Base-by-base conservation (phyloP, 2,888 invertebrate species). In the Nebria brevicollis region DNA sequence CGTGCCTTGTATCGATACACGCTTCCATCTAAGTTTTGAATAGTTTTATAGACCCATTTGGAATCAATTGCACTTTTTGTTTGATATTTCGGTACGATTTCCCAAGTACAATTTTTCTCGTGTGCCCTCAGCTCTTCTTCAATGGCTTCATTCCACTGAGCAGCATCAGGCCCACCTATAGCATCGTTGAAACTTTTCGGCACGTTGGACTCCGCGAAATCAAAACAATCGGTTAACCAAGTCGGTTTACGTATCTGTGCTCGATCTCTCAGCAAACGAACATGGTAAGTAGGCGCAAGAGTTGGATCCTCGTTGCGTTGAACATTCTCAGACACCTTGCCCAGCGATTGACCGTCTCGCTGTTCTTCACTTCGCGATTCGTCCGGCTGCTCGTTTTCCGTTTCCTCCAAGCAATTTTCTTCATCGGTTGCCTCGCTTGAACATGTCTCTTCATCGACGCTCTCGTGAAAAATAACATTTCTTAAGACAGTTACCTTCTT, bases 101-200 rank as follows among this genome's bases (percentile, higher is more conserved):
- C 84, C 85, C 86, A 86, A 11, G 85, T 83, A 66, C 84, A 78
- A 81, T 87, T 86, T 74, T 85, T 84, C 43, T 84, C 81, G 75
- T 86, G 87, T 8, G 82, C 82, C 15, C 84, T 13, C 26, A 86
- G 66, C 77, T 87, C 86, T 66, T 87, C 85, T 42, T 15, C 2
- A 84, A 86, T 86, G 10, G 87, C 86, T 25, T 82, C 11, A 68
- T 74, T 83, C 85, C 85, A 85, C 20, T 20, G 20, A 20, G 20
- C 20, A 1, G 20, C 20, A 1, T 20, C 20, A 20, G 20, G 20
- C 20, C 65, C 82, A 25, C 84, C 84, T 15, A 86, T 72, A 20
- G 85, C 85, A 72, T 85, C 84, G 65, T 73, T 2, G 0, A 85
- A 82, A 26, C 79, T 82, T n/a, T 75, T 54, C 77, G 84, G 84